These are phyloP conservation scores for Plodia interpunctella DNA, from an alignment of 1,140 invertebrate genomes.

Conservation along the genomic window DNA sequence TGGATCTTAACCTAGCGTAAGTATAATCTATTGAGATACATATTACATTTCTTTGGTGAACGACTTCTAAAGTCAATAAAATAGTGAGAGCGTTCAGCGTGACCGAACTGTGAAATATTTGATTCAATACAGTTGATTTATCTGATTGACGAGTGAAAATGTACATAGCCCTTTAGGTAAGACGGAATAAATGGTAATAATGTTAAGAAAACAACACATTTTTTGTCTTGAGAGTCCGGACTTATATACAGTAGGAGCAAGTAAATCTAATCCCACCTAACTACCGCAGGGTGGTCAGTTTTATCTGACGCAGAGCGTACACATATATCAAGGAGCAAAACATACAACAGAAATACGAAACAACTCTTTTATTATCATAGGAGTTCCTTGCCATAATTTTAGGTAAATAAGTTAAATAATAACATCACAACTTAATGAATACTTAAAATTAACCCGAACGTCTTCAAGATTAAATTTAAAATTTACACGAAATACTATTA, in stretches of 20 bases:
- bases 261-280: no score
- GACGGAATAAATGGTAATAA: no score
- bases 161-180: background rate
- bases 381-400: conserved; percentile 72
- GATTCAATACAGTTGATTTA: background rate
- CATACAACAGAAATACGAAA: conserved; percentile 44
- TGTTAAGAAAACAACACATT: no score
- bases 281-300: no score
- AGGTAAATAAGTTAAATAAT: conserved; percentile 74
- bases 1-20: no score
- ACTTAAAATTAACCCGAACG: conserved; percentile 69
- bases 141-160: background rate
- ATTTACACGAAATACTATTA: conserved; percentile 35
- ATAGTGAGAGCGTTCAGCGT: background rate
- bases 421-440: conserved; percentile 73
- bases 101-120: background rate
- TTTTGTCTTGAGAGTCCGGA: no score
- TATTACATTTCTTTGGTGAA: no score
- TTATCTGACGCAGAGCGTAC: no score
- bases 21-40: no score
- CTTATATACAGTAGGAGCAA: no score
- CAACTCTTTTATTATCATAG: conserved; percentile 65
- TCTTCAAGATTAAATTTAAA: conserved; percentile 45
- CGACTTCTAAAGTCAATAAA: no score
- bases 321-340: background rate